Evolutionary conservation across 2,797 vertebrate genomes (phyloP), one percentile per base, ranked within the genome.

Genomic region (Coregonus suidteri): DNA sequence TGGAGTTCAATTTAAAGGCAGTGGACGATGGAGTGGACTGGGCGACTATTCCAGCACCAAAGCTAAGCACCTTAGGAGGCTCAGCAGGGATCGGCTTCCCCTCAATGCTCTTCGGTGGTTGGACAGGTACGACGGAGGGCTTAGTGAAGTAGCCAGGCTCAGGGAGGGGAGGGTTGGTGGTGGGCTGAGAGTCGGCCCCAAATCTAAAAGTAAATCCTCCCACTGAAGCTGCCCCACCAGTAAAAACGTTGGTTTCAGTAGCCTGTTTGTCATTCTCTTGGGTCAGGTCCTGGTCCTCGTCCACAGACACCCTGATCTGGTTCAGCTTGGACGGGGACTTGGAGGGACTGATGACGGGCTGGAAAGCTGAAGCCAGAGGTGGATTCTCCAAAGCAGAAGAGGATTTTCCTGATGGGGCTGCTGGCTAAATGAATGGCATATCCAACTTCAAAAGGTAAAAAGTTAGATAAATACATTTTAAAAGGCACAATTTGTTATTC

Each of bases 141-240:
- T 99, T 97, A 71, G 98, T 99, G 87, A 99, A 99, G 89, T 99
- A 99, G 7, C 98, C 98, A 68, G 98, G 98, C 84, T 98, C 97
- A 70, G 98, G 98, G 65, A 99, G 89, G 0, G 96, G 90, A 64
- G 97, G 98, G 82, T 98, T 99, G 59, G 96, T 94, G 77, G 91
- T 94, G 78, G 96, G 93, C 73, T 94, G 97, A 16, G 95, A 93
- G 86, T 97, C 25, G 25, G 25, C 25, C 25, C 25, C 25, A 25
- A 25, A 25, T 25, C 25, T 25, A 25, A 25, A 25, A 25, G 25
- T 25, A 25, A 25, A 25, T 25, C 25, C 25, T 25, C 25, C 25
- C 25, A 25, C 25, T 25, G 25, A 25, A 25, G 25, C 25, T 25
- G 25, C 0, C 25, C 25, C 25, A 25, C 25, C 25, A 25, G 25